Conservation (phyloP, 2,888 invertebrate species). For the Cephalotes varians region DNA sequence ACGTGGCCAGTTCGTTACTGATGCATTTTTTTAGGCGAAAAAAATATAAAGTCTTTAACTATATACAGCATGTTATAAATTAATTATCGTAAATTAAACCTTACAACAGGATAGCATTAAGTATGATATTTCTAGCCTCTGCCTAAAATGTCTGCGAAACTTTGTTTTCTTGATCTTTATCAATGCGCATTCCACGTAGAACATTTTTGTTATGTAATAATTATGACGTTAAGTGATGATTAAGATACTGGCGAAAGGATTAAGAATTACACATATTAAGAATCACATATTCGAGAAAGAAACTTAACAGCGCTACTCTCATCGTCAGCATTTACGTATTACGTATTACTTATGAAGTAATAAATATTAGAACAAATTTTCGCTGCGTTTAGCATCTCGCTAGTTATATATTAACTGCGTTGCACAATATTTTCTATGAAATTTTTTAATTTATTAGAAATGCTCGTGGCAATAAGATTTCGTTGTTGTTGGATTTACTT, state of each 20-base stretch:
- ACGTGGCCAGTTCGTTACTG: conserved; percentile 16
- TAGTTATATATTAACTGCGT: not conserved
- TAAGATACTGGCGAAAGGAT: not conserved
- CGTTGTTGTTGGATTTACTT: not conserved
- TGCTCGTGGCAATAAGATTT: conserved; percentile 37
- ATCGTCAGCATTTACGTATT: not conserved
- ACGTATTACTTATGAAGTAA: conserved; percentile 6
- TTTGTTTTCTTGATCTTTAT: not conserved
- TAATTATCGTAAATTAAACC: not conserved
- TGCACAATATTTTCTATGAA: not conserved
- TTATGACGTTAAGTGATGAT: conserved; percentile 6
- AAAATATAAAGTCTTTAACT: not conserved
- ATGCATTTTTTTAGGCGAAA: not conserved
- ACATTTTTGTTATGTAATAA: not conserved
- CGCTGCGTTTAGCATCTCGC: not conserved
- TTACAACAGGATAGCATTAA: not conserved
- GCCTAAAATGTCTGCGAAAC: not conserved
- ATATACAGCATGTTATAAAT: not conserved
- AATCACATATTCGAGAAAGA: not conserved
- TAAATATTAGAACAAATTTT: conserved; percentile 29
- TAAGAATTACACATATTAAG: too few species aligned
- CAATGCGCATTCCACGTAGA: not conserved
- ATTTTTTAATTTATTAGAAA: conserved; percentile 61
- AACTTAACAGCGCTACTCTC: not conserved
- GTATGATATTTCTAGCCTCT: not conserved